phyloP scores from a whole-genome alignment of 2,113 vertebrate genomes.

The Ailuropoda melanoleuca region DNA sequence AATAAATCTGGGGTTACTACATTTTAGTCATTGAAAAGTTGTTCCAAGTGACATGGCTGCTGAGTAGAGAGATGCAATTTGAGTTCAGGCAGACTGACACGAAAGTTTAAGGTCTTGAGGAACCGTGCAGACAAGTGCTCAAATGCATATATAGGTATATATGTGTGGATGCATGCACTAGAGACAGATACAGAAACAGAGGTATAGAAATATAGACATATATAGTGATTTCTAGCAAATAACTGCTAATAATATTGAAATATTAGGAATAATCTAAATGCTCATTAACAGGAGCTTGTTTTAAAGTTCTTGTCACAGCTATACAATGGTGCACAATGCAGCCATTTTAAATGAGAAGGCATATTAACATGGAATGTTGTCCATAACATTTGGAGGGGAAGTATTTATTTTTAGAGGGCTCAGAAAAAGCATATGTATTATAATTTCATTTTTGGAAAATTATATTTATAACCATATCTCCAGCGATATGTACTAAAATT shows the following conservation, averaged over 20 bases:
- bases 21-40: background rate
- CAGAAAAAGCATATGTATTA: background rate
- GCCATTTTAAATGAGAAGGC: background rate
- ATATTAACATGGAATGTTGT: background rate
- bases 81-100: background rate
- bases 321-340: background rate
- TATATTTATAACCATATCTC: conserved; percentile 28
- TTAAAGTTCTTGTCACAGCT: background rate
- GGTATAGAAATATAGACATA: background rate
- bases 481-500: background rate
- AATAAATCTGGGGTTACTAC: background rate
- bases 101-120: background rate
- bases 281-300: background rate
- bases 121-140: background rate
- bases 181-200: background rate
- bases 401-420: conserved; percentile 17
- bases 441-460: conserved; percentile 41
- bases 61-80: background rate
- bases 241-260: background rate
- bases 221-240: background rate
- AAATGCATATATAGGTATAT: background rate
- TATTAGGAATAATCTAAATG: background rate
- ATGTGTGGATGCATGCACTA: background rate
- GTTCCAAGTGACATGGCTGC: background rate
- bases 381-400: background rate